Evolutionary conservation across 2,888 invertebrate genomes (phyloP), one percentile per base, ranked within the genome.

Genomic region (Agriotes lineatus): DNA sequence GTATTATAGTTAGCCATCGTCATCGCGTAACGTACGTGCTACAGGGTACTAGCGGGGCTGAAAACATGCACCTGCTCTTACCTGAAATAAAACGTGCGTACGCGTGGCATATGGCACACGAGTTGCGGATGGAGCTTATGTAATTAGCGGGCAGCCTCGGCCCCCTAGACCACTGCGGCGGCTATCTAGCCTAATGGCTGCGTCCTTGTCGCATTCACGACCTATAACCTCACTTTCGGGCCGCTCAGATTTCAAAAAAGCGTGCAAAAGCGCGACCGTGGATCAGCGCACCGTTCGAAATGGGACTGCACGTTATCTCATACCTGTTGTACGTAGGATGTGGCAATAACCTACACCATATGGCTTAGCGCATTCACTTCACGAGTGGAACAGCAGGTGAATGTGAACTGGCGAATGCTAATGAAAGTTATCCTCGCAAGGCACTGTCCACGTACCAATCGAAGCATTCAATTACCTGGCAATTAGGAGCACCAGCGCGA

Each of bases 371-470:
- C 62, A 42, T 59, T 72, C 77, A 68, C 74, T 65, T 68, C 69
- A 74, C 75, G 68, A 74, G 74, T 76, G 70, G 73, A 77, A 75
- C 76, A 78, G 78, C 81, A 81, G 79, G 82, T 81, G 82, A 82
- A 81, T 78, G 82, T 81, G 77, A 58, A 64, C 58, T 64, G 54
- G 45, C 30, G 18, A 63, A 45, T 35, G 74, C 76, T 80, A 79
- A 80, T 80, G 81, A 81, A 81, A 81, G 81, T 80, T 80, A 76
- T 74, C 76, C 76, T 76, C 78, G 75, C 75, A 76, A 72, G 73
- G 71, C 73, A 74, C 75, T 70, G 76, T 74, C 73, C 74, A 75
- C 64, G 63, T 73, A 70, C 73, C 69, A 71, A 66, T 71, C 58
- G 67, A 73, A 70, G 7, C 30, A 54, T 61, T 71, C 50, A 59